Evolutionary conservation across 2,113 vertebrate genomes (phyloP).

Genomic region (Leptodactylus fuscus): DNA sequence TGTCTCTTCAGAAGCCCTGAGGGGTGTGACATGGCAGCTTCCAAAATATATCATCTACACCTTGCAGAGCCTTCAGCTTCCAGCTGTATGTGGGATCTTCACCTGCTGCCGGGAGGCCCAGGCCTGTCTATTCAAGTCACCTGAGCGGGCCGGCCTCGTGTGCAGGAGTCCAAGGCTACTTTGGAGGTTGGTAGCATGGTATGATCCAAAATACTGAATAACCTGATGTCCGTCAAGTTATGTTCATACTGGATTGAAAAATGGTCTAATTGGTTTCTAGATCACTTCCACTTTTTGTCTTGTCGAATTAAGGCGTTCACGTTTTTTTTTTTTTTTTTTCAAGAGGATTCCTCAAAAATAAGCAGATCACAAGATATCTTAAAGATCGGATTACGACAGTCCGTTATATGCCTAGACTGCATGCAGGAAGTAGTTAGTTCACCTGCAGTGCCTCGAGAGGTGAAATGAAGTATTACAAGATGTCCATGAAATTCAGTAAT

Average conservation of each 20-base stretch:
- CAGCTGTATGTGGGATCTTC: background rate
- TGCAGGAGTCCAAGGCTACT: constrained; percentile 6
- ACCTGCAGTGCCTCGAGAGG: background rate
- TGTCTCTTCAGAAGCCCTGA: background rate
- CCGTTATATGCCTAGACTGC: no score
- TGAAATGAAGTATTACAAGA: background rate
- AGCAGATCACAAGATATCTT: no score
- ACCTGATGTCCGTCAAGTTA: background rate
- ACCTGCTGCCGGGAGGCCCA: background rate
- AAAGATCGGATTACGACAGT: no score
- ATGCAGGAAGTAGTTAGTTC: background rate
- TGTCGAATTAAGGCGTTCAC: no score
- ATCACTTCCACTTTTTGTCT: no score
- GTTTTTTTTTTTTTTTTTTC: no score
- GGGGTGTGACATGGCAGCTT: background rate
- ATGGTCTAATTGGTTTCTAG: no score
- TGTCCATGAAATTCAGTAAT: background rate
- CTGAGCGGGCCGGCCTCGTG: background rate
- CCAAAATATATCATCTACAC: background rate
- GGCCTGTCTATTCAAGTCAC: constrained; percentile 2
- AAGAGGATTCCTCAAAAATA: no score
- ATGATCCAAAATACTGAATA: background rate
- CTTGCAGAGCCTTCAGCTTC: background rate
- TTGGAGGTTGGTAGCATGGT: background rate
- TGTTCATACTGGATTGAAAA: background rate